These are phyloP conservation scores for Catalaphyllia jardinei DNA, from an alignment of 64 coral and sea anemone genomes.

Conservation along the genomic window DNA sequence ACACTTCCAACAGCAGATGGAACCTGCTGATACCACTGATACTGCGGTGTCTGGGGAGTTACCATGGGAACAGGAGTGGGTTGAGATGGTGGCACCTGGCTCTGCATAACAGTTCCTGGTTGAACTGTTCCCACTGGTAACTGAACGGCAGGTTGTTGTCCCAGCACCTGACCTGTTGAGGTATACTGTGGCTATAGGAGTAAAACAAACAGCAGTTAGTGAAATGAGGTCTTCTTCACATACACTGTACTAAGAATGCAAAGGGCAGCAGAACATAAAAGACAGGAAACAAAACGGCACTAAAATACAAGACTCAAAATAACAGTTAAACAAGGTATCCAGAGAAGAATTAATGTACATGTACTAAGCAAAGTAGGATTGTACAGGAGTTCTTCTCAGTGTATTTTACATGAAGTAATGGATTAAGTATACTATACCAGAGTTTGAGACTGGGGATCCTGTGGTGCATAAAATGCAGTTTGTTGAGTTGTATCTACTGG, in stretches of 20 bases:
- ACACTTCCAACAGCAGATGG: slow-evolving; percentile 31
- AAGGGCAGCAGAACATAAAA: no score
- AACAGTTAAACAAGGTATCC: no score
- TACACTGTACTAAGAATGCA: no score
- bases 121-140: slow-evolving; percentile 30
- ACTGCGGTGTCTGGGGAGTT: slow-evolving; percentile 43
- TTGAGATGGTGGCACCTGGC: slow-evolving; percentile 11
- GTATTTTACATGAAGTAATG: not conserved
- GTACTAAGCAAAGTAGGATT: no score
- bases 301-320: no score
- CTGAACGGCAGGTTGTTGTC: slow-evolving; percentile 29
- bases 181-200: slow-evolving; percentile 14
- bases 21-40: slow-evolving; percentile 49
- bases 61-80: slow-evolving; percentile 15
- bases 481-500: slow-evolving; percentile 5
- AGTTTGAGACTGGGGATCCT: slow-evolving; percentile 13
- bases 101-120: not conserved
- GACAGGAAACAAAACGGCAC: no score
- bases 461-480: slow-evolving; percentile 28
- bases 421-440: not conserved
- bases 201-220: not conserved
- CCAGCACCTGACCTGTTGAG: not conserved
- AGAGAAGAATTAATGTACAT: no score
- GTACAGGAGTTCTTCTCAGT: no score
- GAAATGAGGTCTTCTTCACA: no score